These are phyloP conservation scores for Bombus soroeensis DNA, from an alignment of 1,140 invertebrate genomes.

Conservation along the genomic window DNA sequence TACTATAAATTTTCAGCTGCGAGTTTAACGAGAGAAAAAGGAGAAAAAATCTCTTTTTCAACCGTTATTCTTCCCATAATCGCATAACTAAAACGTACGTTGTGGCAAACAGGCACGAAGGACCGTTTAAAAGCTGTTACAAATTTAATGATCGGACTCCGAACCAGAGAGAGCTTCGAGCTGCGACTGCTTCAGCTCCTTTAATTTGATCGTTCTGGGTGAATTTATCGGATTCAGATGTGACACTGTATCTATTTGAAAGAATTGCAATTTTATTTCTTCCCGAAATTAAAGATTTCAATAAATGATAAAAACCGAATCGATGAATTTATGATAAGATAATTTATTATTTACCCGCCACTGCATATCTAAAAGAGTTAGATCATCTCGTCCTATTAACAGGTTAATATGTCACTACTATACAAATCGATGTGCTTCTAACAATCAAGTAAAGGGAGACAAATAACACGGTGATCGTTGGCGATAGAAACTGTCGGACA, in stretches of 20 bases:
- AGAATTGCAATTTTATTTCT: not conserved
- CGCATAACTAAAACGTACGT: not conserved
- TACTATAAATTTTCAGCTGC: not conserved
- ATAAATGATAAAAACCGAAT: no score
- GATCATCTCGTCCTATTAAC: no score
- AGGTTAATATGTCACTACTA: not conserved
- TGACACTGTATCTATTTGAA: not conserved
- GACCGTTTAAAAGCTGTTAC: not conserved
- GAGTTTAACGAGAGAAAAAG: not conserved
- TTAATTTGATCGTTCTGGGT: not conserved
- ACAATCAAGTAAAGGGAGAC: not conserved
- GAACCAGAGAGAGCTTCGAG: not conserved
- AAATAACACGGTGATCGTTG: not conserved
- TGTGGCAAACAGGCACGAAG: not conserved
- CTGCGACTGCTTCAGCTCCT: not conserved
- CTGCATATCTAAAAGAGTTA: no score
- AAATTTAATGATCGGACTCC: constrained; percentile 5
- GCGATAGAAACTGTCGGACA: not conserved
- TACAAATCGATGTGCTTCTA: not conserved
- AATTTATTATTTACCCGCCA: no score
- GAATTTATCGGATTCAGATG: not conserved
- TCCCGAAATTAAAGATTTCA: not conserved
- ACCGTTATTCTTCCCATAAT: not conserved
- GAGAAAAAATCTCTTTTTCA: not conserved
- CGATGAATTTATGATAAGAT: no score